Evolutionary conservation across 2,888 invertebrate genomes (phyloP), one percentile per base, ranked within the genome.

Genomic region (Coleophora flavipennella): DNA sequence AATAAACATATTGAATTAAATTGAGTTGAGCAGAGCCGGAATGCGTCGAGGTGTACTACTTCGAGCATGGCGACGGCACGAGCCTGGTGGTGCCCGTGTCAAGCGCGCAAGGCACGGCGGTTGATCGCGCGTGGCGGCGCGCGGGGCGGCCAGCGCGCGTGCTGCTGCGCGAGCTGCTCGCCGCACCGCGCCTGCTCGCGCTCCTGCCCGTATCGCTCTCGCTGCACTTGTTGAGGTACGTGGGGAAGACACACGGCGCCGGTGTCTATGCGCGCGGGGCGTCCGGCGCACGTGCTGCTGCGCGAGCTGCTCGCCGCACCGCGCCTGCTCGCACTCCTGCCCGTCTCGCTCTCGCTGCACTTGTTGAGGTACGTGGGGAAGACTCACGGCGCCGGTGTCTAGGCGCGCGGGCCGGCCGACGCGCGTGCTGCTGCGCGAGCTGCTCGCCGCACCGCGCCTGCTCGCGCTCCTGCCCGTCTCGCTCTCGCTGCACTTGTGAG

Each of bases 391-490:
- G n/a, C n/a, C n/a, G n/a, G n/a, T n/a, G n/a, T n/a, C n/a, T n/a
- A n/a, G n/a, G 42, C 46, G 42, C 39, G 40, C 51, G 41, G 46
- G 27, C 49, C 45, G 46, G 10, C 47, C 49, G 33, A 58, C 83
- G 87, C 58, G 90, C 29, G 85, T 89, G 1, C 86, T 89, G 13
- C 36, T 86, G 8, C 91, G 89, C 56, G 90, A 90, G 66, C 87
- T 87, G 1, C 62, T 89, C 11, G 63, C 67, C 54, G 84, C 88
- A 50, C 65, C 89, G 44, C 91, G 90, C 50, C 89, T 91, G 8
- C 62, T 88, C 35, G 59, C 89, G 31, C 38, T 86, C 20, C 90
- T 91, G 51, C 90, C 90, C 59, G 88, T 88, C 0, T 55, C 89
- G 12, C 66, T 31, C 37, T 20, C 20, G 25, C 28, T 36, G 36